Conservation (phyloP, 2,797 vertebrate genomes). For the Parauchenoglanis punctatus region DNA sequence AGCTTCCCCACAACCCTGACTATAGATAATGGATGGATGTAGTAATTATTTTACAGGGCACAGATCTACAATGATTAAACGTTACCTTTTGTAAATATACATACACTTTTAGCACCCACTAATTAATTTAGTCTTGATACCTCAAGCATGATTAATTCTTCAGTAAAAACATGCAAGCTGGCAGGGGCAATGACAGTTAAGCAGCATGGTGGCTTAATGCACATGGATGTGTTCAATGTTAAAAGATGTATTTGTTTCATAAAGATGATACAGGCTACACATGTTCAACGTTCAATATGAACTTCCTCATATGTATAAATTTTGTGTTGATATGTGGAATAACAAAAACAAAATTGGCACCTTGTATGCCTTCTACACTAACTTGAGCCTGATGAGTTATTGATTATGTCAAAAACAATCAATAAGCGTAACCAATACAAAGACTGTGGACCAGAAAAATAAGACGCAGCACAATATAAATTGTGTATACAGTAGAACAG, state of each 20-base stretch:
- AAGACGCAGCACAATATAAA: neutral
- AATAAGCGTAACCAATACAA: slow-evolving; percentile 11
- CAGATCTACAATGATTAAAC: neutral
- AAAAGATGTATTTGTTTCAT: neutral
- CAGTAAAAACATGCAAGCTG: neutral
- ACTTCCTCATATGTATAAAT: no score
- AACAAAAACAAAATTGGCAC: neutral
- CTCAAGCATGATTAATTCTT: neutral
- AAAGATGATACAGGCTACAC: neutral
- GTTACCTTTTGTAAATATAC: neutral
- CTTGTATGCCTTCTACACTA: neutral
- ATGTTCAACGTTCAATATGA: neutral
- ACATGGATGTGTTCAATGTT: neutral
- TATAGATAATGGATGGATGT: no score
- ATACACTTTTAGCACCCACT: neutral
- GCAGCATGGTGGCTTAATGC: neutral
- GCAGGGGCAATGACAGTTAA: neutral
- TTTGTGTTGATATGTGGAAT: no score
- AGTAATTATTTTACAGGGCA: neutral
- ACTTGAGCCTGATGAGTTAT: neutral
- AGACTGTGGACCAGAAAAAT: neutral
- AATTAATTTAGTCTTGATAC: neutral
- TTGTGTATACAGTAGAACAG: neutral
- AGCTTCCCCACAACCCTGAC: no score
- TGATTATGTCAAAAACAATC: neutral